Percentiles rank a stretch among this genome's conserved stretches.
These are phyloP conservation scores for Dromas ardeola DNA, from an alignment of 2,113 vertebrate genomes.

Conservation along the genomic window DNA sequence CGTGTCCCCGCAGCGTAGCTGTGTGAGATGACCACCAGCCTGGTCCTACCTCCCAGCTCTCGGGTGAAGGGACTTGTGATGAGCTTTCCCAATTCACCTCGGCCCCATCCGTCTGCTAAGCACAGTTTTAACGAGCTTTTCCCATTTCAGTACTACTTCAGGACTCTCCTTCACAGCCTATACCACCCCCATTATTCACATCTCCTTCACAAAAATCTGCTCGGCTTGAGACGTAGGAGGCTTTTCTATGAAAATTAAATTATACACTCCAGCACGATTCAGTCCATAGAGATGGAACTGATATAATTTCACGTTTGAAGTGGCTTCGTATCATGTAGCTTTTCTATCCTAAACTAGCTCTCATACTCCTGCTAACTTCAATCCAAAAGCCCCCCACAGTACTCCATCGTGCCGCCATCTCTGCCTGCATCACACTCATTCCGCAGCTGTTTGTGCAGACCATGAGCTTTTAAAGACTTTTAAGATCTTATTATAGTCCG, in stretches of 20 bases:
- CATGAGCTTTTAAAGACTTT: background rate
- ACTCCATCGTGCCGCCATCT: background rate
- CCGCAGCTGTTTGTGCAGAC: background rate
- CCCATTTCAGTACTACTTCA: background rate
- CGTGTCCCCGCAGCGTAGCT: fast-evolving
- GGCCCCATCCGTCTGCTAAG: background rate
- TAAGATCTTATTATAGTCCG: background rate
- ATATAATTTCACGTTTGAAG: background rate
- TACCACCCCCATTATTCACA: background rate
- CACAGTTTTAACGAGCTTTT: fast-evolving
- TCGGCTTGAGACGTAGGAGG: fast-evolving
- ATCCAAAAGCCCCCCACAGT: background rate
- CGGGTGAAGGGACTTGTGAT: background rate
- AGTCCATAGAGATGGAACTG: background rate
- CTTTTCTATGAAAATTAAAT: background rate
- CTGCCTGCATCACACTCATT: background rate
- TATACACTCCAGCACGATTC: background rate
- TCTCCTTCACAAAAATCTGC: background rate
- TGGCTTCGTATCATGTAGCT: background rate
- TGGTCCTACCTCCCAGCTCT: background rate
- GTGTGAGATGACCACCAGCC: fast-evolving
- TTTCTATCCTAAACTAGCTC: background rate
- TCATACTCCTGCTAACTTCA: background rate
- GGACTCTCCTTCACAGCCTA: background rate
- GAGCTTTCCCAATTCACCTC: background rate